Conservation (phyloP, 92 coral and sea anemone species). For the Porites rus region DNA sequence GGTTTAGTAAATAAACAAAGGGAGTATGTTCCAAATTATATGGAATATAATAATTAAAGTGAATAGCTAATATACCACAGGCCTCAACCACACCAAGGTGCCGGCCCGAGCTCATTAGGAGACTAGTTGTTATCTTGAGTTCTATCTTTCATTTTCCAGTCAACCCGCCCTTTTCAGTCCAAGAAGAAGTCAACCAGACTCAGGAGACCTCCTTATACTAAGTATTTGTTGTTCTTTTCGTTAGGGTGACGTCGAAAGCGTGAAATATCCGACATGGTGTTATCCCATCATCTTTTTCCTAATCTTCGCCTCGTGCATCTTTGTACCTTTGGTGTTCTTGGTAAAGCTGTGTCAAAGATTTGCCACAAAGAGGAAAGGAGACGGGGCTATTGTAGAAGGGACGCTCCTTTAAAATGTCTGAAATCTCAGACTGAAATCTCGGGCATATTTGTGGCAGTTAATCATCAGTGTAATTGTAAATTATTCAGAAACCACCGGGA, state of each 20-base stretch:
- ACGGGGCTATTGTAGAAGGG: background rate
- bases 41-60: too few species aligned
- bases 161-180: background rate
- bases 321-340: conserved; percentile 60
- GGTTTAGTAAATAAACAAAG: too few species aligned
- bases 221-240: background rate
- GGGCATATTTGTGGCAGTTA: too few species aligned
- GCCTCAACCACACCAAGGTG: too few species aligned
- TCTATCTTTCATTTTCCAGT: too few species aligned
- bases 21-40: too few species aligned
- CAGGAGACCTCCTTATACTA: background rate
- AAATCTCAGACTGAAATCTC: too few species aligned
- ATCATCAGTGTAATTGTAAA: too few species aligned
- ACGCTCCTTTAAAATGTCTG: background rate
- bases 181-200: background rate
- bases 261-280: conserved; percentile 82
- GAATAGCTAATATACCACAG: too few species aligned
- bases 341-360: background rate
- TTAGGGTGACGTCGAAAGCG: conserved; percentile 48
- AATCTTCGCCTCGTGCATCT: conserved; percentile 70
- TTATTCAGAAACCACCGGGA: too few species aligned
- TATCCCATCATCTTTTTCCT: conserved; percentile 71
- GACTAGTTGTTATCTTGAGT: too few species aligned
- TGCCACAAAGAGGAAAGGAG: background rate
- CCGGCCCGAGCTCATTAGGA: too few species aligned